A percentile compares a stretch with the other conserved stretches of the same genome.
Conservation (phyloP, 2,888 invertebrate species). For the Zelleria hepariella region DNA sequence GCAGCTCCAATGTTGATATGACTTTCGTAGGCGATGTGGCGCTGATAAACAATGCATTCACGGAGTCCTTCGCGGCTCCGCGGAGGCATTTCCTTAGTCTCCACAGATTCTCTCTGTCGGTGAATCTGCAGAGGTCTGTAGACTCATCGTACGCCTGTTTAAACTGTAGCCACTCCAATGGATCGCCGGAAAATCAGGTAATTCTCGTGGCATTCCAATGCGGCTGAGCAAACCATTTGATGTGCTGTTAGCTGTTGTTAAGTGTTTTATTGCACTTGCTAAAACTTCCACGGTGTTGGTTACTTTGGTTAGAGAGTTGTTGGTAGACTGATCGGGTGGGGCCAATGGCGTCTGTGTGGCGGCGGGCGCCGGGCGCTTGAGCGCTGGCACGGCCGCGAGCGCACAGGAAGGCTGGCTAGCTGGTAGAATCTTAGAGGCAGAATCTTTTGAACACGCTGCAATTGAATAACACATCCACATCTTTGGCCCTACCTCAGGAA, state of each 20-base stretch:
- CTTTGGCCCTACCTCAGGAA: slow-evolving; percentile 12
- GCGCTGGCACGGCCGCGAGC: not conserved
- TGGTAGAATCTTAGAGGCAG: not conserved
- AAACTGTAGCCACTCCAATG: slow-evolving; percentile 19
- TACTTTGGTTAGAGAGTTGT: not conserved
- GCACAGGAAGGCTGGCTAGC: not conserved
- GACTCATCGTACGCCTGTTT: slow-evolving; percentile 10
- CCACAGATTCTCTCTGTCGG: not conserved
- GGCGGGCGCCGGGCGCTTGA: not conserved
- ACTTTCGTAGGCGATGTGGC: not conserved
- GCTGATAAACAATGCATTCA: not conserved
- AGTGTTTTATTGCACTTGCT: not conserved
- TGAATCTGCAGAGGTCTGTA: not conserved
- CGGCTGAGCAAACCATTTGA: not conserved
- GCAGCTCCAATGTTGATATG: not conserved
- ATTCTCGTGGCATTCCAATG: slow-evolving; percentile 7
- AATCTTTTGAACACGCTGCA: not conserved
- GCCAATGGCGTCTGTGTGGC: not conserved
- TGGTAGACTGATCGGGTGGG: not conserved
- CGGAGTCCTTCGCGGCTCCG: not conserved
- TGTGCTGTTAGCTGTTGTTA: not conserved
- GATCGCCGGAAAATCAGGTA: slow-evolving; percentile 17
- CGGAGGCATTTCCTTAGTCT: not conserved
- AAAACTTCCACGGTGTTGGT: not conserved
- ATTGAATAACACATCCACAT: slow-evolving; percentile 12